Evolutionary conservation across 2,888 invertebrate species (phyloP).

Genomic region (Cancer borealis): DNA sequence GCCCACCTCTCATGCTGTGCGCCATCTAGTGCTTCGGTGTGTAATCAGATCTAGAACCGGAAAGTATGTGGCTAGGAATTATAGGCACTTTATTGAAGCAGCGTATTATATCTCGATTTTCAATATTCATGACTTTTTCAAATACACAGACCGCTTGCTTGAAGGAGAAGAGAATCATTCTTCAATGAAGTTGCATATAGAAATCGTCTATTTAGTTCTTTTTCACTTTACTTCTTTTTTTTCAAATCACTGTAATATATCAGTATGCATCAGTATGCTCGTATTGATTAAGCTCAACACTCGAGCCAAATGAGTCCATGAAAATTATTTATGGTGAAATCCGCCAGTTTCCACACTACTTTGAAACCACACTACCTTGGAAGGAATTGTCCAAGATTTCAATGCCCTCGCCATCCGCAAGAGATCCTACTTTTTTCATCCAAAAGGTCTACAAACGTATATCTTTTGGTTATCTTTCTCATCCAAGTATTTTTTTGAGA

Average conservation of each 20-base stretch:
- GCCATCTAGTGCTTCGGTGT: background rate
- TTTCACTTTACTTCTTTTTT: background rate
- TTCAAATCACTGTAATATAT: background rate
- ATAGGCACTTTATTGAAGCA: background rate
- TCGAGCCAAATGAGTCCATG: background rate
- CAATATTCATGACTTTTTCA: background rate
- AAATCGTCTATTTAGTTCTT: background rate
- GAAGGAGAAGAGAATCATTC: background rate
- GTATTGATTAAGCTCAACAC: background rate
- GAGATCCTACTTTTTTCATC: background rate
- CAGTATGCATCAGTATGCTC: background rate
- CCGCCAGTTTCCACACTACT: background rate
- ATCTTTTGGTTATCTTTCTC: background rate
- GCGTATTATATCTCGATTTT: background rate
- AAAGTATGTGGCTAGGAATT: background rate
- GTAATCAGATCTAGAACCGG: background rate
- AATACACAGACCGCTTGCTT: background rate
- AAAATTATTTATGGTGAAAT: no score
- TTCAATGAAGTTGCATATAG: background rate
- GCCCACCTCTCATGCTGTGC: background rate
- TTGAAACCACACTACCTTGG: background rate
- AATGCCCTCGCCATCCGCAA: background rate
- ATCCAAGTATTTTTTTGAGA: no score
- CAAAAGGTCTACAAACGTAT: background rate
- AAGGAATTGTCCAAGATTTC: background rate